Percentiles rank a stretch among this genome's conserved stretches.
phyloP scores from a whole-genome alignment of 2,888 invertebrate genomes.

The Sisyra nigra region DNA sequence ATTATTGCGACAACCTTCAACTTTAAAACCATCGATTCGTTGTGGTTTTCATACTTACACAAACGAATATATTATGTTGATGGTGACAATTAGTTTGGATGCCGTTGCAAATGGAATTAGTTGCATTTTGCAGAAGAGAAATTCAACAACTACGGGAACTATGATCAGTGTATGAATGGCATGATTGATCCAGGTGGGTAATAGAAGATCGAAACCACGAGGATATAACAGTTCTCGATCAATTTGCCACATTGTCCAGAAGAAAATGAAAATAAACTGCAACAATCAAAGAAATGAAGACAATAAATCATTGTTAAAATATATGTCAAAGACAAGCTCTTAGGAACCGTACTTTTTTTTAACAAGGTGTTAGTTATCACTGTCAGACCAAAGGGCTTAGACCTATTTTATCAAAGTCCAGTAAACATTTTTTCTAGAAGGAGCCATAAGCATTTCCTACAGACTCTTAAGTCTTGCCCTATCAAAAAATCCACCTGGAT shows the following conservation, averaged over 20 bases:
- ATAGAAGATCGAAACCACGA: conserved; percentile 29
- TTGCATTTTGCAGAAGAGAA: conserved; percentile 20
- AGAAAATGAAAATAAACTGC: conserved; percentile 34
- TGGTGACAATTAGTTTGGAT: not conserved
- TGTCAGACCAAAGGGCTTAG: too few species aligned
- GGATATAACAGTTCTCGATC: conserved; percentile 41
- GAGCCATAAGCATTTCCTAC: too few species aligned
- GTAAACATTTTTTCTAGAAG: too few species aligned
- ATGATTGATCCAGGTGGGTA: conserved; percentile 42
- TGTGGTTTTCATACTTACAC: conserved; percentile 8
- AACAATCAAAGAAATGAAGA: conserved; percentile 14
- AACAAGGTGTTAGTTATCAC: too few species aligned
- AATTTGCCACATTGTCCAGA: conserved; percentile 35
- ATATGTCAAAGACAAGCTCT: not conserved
- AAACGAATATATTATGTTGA: not conserved
- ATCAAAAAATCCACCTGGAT: too few species aligned
- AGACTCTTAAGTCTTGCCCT: too few species aligned
- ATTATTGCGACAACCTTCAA: too few species aligned
- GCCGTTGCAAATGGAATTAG: conserved; percentile 10
- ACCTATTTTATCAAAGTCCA: too few species aligned
- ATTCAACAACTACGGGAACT: conserved; percentile 30
- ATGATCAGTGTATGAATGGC: conserved; percentile 37
- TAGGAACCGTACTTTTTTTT: too few species aligned
- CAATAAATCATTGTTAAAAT: not conserved
- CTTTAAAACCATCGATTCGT: too few species aligned